These are phyloP conservation scores for Podiceps cristatus DNA, from an alignment of 2,113 vertebrate species.

Conservation along the genomic window DNA sequence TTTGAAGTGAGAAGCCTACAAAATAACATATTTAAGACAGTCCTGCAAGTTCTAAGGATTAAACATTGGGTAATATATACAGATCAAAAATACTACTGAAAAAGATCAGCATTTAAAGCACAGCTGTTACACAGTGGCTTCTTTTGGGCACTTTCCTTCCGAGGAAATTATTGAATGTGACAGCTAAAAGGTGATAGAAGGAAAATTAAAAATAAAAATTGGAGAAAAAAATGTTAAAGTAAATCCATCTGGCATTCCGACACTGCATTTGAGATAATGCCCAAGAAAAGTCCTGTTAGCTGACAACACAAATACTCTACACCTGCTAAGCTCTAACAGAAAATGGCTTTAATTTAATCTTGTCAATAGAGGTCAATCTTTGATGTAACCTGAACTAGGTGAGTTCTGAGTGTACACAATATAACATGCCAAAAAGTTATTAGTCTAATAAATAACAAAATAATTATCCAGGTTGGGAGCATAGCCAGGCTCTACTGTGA, in stretches of 20 bases:
- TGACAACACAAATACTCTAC: slow-evolving; percentile 53
- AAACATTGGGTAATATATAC: background rate
- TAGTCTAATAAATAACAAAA: slow-evolving; percentile 38
- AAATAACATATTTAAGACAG: background rate
- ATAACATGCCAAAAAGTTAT: background rate
- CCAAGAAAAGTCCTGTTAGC: slow-evolving; percentile 27
- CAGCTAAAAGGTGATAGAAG: slow-evolving; percentile 47
- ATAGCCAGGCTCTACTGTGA: background rate
- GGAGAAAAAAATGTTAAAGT: slow-evolving; percentile 10
- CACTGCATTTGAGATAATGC: slow-evolving; percentile 51
- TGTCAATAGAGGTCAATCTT: slow-evolving; percentile 53
- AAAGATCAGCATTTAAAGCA: background rate
- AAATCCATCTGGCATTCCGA: slow-evolving; percentile 50
- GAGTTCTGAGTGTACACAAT: background rate
- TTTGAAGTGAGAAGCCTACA: background rate
- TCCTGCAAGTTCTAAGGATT: background rate
- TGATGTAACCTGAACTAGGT: slow-evolving; percentile 42
- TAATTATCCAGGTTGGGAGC: slow-evolving; percentile 11
- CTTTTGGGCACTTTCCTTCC: background rate
- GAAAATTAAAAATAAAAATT: slow-evolving; percentile 63
- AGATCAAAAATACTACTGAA: background rate
- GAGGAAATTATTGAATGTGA: background rate
- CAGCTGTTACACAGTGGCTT: background rate
- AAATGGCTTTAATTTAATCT: slow-evolving; percentile 64
- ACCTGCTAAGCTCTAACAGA: slow-evolving; percentile 11